phyloP scores from a whole-genome alignment of 2,888 invertebrate species.

The Encarsia formosa region DNA sequence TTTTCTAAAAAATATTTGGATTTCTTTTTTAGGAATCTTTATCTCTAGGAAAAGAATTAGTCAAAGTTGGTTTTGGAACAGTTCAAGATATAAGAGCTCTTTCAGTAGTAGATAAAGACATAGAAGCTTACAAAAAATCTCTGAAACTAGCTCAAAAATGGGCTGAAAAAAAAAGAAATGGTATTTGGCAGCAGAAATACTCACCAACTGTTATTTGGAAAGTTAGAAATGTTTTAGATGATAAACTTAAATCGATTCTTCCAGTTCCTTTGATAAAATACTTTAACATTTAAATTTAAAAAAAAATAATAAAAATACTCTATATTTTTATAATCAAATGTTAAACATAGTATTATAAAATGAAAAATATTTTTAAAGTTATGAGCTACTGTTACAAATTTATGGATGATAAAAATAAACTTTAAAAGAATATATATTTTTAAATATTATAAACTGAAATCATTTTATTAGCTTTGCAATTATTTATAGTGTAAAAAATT shows the following conservation, averaged over 20 bases:
- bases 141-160: conserved; percentile 51
- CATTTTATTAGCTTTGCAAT: too few relatives aligned
- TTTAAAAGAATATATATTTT: too few relatives aligned
- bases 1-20: too few relatives aligned
- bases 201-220: conserved; percentile 47
- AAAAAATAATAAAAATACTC: too few relatives aligned
- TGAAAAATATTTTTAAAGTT: too few relatives aligned
- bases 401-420: too few relatives aligned
- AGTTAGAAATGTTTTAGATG: conserved; percentile 32
- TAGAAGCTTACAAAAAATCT: conserved; percentile 48
- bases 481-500: too few relatives aligned
- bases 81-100: conserved; percentile 34
- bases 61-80: conserved; percentile 50
- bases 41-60: conserved; percentile 55
- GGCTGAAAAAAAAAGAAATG: conserved; percentile 53
- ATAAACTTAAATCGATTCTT: conserved; percentile 34
- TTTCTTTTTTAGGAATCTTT: conserved; percentile 45
- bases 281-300: conserved; percentile 29
- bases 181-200: conserved; percentile 52
- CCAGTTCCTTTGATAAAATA: conserved; percentile 29
- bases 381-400: too few relatives aligned
- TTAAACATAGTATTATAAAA: too few relatives aligned
- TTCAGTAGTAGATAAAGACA: conserved; percentile 41
- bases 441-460: too few relatives aligned
- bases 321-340: too few relatives aligned